Evolutionary conservation across 2,113 vertebrate species (phyloP).

Genomic region (Aldabrachelys gigantea): DNA sequence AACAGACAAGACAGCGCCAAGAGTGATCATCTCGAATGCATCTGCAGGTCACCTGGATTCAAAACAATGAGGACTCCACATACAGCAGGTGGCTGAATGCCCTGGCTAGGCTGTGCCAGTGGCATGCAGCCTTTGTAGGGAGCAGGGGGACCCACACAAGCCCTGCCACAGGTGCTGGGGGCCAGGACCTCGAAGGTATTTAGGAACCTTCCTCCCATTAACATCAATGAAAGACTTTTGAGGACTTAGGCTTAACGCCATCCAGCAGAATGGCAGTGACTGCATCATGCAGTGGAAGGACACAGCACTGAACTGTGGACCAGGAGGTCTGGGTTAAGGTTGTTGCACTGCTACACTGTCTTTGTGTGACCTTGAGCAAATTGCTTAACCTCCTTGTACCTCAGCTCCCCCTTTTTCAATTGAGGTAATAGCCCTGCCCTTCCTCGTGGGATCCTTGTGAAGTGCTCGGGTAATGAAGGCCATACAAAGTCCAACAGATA

Average conservation of each 20-base stretch:
- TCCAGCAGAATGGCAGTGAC: neutral
- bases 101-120: neutral
- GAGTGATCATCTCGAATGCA: accelerated
- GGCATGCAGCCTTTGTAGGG: neutral
- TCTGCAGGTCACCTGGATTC: accelerated
- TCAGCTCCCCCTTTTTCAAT: neutral
- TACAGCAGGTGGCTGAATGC: neutral
- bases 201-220: neutral
- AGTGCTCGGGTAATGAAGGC: neutral
- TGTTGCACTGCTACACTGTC: neutral
- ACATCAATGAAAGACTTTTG: neutral
- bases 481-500: neutral
- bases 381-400: neutral
- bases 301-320: neutral
- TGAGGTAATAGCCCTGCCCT: neutral
- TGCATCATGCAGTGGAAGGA: neutral
- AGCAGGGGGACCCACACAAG: neutral
- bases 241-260: neutral
- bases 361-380: neutral
- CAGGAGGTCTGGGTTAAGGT: neutral
- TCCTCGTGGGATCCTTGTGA: neutral
- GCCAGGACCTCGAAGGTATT: neutral
- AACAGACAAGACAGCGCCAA: accelerated
- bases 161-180: neutral
- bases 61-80: neutral